Base-by-base conservation (phyloP, 2,888 invertebrate species). In the Chloromyia formosa region DNA sequence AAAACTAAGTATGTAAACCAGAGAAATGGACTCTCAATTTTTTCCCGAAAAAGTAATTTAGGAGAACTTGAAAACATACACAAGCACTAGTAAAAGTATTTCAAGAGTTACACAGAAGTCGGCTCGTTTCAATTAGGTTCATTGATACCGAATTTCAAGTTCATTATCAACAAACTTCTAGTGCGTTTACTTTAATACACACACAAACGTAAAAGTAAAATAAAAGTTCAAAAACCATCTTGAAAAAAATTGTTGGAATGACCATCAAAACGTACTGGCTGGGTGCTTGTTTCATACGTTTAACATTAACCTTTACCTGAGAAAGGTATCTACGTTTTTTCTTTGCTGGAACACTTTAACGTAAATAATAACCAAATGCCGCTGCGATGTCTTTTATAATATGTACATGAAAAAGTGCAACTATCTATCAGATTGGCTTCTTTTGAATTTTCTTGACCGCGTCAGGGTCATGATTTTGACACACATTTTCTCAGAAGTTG, bases 381-480 rank as follows among this genome's bases (percentile, higher is more conserved):
- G 10, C 49, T n/a, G 4, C 10, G 49, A 12, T 49, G 49, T 3
- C 12, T 49, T n/a, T 12, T 49, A 49, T 49, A 49, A 49, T 49
- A n/a, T n/a, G 27, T 35, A n/a, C 49, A 35, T 35, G 16, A 49
- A 49, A 49, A 49, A 49, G 12, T 49, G 16, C 2, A n/a, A n/a
- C n/a, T n/a, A n/a, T n/a, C n/a, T 35, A 35, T 35, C 27, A 49
- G 49, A n/a, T 49, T 56, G 5, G 56, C 16, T 56, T 56, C 49
- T 49, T 56, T 14, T 20, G 18, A 18, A 56, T 20, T 56, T 16
- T 64, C 66, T 66, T 49, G 66, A 66, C 66, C 66, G 45, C 49
- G 14, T 49, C 66, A 66, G 7, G 66, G 66, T 49, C 66, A 66
- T 42, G 66, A 49, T 66, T 66, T 66, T 66, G 66, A 66, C 66